phyloP scores from a whole-genome alignment of 2,797 vertebrate species.

The Typhlichthys eigenmanni region DNA sequence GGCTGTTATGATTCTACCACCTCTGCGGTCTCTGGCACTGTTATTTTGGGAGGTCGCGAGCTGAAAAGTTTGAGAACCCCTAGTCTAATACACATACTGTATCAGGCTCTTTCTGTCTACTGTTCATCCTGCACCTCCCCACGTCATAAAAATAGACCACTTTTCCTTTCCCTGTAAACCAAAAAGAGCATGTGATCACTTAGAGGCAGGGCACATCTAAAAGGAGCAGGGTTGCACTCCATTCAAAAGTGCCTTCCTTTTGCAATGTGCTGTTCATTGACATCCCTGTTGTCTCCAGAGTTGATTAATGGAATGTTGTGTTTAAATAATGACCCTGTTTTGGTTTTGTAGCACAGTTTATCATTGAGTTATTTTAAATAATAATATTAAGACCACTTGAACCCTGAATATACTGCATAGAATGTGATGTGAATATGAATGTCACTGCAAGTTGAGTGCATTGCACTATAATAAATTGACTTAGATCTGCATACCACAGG shows the following conservation, averaged over 20 bases:
- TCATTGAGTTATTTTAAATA: slow-evolving; percentile 2
- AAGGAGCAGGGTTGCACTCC: slow-evolving; percentile 19
- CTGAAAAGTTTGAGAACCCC: too few species aligned
- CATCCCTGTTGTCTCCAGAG: not conserved
- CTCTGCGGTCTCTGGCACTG: too few species aligned
- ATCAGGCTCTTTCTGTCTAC: slow-evolving; percentile 4
- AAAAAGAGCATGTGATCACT: slow-evolving; percentile 60
- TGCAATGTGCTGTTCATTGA: slow-evolving; percentile 33
- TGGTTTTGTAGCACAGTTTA: not conserved
- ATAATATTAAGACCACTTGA: not conserved
- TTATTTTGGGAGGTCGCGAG: too few species aligned
- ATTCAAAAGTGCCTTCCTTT: slow-evolving; percentile 29
- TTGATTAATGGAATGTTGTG: not conserved
- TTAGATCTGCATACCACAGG: not conserved
- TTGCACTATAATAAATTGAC: not conserved
- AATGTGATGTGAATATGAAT: not conserved
- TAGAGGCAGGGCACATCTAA: slow-evolving; percentile 46
- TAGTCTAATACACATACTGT: not conserved
- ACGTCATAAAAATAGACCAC: slow-evolving; percentile 69
- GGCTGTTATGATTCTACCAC: too few species aligned
- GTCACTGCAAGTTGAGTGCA: not conserved
- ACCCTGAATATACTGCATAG: not conserved
- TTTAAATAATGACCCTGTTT: not conserved
- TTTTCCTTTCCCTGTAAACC: slow-evolving; percentile 60
- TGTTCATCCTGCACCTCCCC: slow-evolving; percentile 24